Percentiles rank a stretch among this genome's conserved stretches.
Evolutionary conservation across 2,888 invertebrate genomes (phyloP).

Genomic region (Petrophora chlorosata): DNA sequence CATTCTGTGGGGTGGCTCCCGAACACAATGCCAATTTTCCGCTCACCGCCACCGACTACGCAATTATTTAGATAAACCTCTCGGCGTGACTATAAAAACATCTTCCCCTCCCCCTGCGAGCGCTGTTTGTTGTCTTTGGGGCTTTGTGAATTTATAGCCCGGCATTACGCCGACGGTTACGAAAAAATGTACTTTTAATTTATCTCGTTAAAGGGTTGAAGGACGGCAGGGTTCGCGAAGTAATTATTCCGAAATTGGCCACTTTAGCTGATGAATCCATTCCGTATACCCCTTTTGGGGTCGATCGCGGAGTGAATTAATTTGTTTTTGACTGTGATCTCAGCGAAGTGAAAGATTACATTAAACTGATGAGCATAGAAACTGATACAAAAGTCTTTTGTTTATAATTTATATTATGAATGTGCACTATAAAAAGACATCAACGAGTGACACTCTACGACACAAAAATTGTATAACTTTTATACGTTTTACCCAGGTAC

Average conservation of each 20-base stretch:
- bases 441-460: constrained; percentile 6
- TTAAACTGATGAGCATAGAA: constrained; percentile 58
- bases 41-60: constrained; percentile 81
- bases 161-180: constrained; percentile 77
- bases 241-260: constrained; percentile 83
- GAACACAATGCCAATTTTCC: constrained; percentile 80
- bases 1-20: constrained; percentile 31
- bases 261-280: constrained; percentile 83
- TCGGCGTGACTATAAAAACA: constrained; percentile 83
- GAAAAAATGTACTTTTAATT: constrained; percentile 84
- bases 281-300: constrained; percentile 69
- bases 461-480: neutral
- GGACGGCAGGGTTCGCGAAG: constrained; percentile 80
- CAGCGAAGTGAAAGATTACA: constrained; percentile 74
- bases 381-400: constrained; percentile 5
- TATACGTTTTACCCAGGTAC: too few species aligned
- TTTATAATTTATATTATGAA: neutral
- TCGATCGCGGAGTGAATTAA: constrained; percentile 74
- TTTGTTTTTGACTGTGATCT: constrained; percentile 71
- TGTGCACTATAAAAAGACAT: constrained; percentile 22
- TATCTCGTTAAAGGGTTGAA: constrained; percentile 84
- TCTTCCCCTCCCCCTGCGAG: constrained; percentile 73
- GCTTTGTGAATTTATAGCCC: constrained; percentile 80
- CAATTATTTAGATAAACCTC: constrained; percentile 84
- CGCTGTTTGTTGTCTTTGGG: constrained; percentile 81